These are phyloP conservation scores for Mormyrus proboscirostris DNA, from an alignment of 2,797 vertebrate species.

Conservation along the genomic window DNA sequence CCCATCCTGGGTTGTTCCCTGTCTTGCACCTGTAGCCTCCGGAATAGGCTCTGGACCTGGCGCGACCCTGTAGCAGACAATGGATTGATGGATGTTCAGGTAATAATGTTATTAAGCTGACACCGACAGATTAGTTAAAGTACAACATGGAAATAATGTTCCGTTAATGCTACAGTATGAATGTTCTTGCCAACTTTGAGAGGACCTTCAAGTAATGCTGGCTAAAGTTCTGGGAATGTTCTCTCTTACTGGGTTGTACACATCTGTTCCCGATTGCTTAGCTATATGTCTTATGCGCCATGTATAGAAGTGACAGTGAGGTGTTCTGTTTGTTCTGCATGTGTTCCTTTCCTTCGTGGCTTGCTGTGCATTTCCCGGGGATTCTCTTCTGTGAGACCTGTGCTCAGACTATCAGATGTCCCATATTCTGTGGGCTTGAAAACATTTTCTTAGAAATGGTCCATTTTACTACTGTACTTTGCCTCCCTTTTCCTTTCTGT, in stretches of 20 bases:
- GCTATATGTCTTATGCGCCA: not conserved
- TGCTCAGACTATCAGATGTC: constrained; percentile 50
- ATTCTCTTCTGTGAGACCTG: constrained; percentile 51
- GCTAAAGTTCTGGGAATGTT: not conserved
- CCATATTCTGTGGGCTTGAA: constrained; percentile 41
- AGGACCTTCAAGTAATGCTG: not conserved
- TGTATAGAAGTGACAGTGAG: not conserved
- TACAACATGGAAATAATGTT: not conserved
- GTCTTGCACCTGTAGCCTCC: not conserved
- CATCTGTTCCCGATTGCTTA: not conserved
- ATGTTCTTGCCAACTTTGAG: not conserved
- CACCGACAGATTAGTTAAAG: not conserved
- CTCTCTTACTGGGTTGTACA: not conserved
- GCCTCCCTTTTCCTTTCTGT: constrained; percentile 33
- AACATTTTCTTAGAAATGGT: constrained; percentile 34
- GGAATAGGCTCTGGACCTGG: not conserved
- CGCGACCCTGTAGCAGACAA: not conserved
- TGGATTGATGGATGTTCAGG: not conserved
- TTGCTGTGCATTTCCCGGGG: constrained; percentile 37
- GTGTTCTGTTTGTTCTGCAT: not conserved
- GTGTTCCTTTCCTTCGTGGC: constrained; percentile 45
- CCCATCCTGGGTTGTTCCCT: not conserved
- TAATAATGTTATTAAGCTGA: not conserved
- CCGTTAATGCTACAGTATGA: not conserved
- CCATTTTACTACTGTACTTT: constrained; percentile 33